Evolutionary conservation across 2,113 vertebrate species (phyloP).

Genomic region (Gopherus flavomarginatus): DNA sequence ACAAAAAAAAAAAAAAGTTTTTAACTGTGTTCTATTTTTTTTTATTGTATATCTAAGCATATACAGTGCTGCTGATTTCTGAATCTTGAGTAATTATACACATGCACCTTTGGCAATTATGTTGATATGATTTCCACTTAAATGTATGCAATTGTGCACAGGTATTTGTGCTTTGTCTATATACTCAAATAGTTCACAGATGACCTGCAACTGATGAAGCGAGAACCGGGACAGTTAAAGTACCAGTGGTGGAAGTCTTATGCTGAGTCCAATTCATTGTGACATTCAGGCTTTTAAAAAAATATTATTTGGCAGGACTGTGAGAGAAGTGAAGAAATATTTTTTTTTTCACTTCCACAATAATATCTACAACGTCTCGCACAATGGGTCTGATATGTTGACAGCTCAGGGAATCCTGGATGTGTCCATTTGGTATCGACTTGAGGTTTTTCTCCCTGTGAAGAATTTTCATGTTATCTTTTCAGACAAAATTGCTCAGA

Average conservation of each 20-base stretch:
- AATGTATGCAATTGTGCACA: not conserved
- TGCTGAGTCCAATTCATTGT: constrained; percentile 47
- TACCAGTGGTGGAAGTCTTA: not conserved
- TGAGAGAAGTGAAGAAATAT: constrained; percentile 65
- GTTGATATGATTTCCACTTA: not conserved
- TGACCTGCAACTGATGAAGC: not conserved
- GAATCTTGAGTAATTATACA: not conserved
- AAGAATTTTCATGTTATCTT: not conserved
- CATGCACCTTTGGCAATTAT: not conserved
- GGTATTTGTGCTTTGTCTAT: not conserved
- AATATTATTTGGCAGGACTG: constrained; percentile 36
- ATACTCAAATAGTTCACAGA: constrained; percentile 5
- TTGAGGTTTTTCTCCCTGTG: constrained; percentile 11
- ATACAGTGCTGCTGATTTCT: not conserved
- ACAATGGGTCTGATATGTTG: constrained; percentile 53
- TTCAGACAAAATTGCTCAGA: not conserved
- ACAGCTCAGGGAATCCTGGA: constrained; percentile 17
- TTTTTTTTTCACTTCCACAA: constrained; percentile 46
- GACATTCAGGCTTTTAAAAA: constrained; percentile 39
- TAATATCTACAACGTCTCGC: constrained; percentile 64
- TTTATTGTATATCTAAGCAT: not conserved
- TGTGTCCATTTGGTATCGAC: not conserved
- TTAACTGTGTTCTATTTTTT: not conserved
- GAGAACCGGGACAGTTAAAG: not conserved
- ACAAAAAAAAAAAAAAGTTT: not conserved